Base-by-base conservation (phyloP, 2,797 vertebrate genomes). In the Muscicapa comitata region DNA sequence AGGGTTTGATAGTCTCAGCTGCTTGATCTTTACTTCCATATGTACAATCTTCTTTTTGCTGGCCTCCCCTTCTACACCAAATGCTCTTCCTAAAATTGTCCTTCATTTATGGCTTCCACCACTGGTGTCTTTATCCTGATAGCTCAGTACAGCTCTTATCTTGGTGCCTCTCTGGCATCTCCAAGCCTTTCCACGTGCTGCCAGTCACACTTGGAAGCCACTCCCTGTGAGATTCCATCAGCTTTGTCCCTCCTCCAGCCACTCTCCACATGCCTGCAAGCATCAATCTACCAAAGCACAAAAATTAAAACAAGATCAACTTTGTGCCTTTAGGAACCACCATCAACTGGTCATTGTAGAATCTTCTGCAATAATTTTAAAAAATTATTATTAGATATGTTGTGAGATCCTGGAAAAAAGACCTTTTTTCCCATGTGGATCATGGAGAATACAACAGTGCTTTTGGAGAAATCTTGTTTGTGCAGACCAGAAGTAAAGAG, bases 281-380 rank as follows among this genome's bases (percentile, higher is more conserved):
- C 28, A 45, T 11, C 37, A 13, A 31, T 47, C 55, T n/a, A 47
- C 19, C 66, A 86, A 77, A 65, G 25, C 58, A 73, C 4, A 14
- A 75, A 78, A 57, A 72, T n/a, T 10, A 14, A 88, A 80, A 17
- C 23, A 33, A 29, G 7, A 65, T 38, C 50, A 84, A 12, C 24
- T 65, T 68, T 21, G 35, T 37, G 29, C 53, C 38, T 74, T 70
- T 50, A 70, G 66, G 9, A 45, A 40, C 40, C 8, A 3, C 17
- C 68, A 38, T 43, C 40, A 70, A 28, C 35, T 79, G 59, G 14
- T 15, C 21, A 37, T 8, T 45, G 1, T 4, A 15, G 10, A 84
- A 33, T 28, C 37, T n/a, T 83, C 59, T 37, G 11, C 16, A 25
- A 6, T 17, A 0, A 10, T n/a, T 12, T 17, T 10, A 2, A 1